phyloP scores from a whole-genome alignment of 2,888 invertebrate species.

The Synergus gifuensis region DNA sequence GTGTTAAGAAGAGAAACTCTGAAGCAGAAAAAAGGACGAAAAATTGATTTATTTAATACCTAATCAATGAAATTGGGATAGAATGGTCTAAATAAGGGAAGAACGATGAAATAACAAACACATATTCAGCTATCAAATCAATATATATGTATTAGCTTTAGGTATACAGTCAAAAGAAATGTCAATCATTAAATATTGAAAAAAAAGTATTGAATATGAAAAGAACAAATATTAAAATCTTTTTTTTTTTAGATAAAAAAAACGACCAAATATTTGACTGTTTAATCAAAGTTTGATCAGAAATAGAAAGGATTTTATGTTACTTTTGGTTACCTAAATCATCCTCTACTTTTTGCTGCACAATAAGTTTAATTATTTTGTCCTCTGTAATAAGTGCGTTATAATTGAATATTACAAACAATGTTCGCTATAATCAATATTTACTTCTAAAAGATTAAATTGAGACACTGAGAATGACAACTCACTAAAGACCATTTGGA shows the following conservation, averaged over 20 bases:
- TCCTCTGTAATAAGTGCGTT: conserved; percentile 12
- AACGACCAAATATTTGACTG: too few relatives aligned
- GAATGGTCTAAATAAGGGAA: background rate
- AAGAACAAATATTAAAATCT: too few relatives aligned
- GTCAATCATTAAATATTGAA: background rate
- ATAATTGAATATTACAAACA: conserved; percentile 1
- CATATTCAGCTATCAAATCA: conserved; percentile 2
- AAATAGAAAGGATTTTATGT: too few relatives aligned
- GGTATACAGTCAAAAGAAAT: background rate
- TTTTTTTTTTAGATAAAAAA: too few relatives aligned
- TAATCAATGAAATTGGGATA: background rate
- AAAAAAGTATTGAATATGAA: background rate
- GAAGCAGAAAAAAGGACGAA: background rate
- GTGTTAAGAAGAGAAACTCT: background rate
- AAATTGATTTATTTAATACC: background rate
- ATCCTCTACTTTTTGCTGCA: too few relatives aligned
- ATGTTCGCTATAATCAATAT: conserved; percentile 7
- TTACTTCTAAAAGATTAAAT: background rate
- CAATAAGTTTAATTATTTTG: too few relatives aligned
- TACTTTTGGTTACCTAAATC: too few relatives aligned
- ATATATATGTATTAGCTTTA: background rate
- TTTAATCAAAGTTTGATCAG: too few relatives aligned
- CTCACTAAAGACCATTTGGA: too few relatives aligned
- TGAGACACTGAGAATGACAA: too few relatives aligned
- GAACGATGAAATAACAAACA: background rate